Evolutionary conservation across 2,888 invertebrate species (phyloP).

Genomic region (Clitarchus hookeri): DNA sequence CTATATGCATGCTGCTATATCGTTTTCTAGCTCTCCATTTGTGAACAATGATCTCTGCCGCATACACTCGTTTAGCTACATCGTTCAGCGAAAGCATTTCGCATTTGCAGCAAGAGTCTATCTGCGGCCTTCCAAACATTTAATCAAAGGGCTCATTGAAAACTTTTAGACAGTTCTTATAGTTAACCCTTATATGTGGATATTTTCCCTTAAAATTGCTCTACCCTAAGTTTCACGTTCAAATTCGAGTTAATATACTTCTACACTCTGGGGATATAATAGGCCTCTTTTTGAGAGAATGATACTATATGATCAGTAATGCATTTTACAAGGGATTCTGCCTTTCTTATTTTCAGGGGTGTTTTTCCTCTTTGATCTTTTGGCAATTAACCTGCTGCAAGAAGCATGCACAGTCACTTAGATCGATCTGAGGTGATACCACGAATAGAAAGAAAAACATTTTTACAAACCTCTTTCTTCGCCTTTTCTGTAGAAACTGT

Average conservation of each 20-base stretch:
- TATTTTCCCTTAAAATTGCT: not conserved
- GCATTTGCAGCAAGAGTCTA: too few species aligned
- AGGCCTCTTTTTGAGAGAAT: not conserved
- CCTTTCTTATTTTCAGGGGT: not conserved
- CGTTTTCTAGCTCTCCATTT: too few species aligned
- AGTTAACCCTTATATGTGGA: not conserved
- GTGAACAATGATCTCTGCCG: too few species aligned
- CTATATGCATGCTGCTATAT: too few species aligned
- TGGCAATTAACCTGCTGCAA: not conserved
- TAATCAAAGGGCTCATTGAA: not conserved
- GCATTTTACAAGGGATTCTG: not conserved
- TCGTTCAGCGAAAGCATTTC: too few species aligned
- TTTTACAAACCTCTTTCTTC: too few species aligned
- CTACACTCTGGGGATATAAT: not conserved
- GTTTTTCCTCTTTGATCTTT: not conserved
- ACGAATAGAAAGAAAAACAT: too few species aligned
- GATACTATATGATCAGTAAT: not conserved
- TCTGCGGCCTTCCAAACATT: too few species aligned
- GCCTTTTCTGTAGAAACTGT: not conserved
- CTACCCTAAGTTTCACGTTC: not conserved
- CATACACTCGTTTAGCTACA: too few species aligned
- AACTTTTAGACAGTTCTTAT: not conserved
- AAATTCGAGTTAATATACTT: not conserved
- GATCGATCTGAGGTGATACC: not conserved
- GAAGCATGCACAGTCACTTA: not conserved